Base-by-base conservation (phyloP, 1,140 invertebrate species). In the Theocolax elegans region DNA sequence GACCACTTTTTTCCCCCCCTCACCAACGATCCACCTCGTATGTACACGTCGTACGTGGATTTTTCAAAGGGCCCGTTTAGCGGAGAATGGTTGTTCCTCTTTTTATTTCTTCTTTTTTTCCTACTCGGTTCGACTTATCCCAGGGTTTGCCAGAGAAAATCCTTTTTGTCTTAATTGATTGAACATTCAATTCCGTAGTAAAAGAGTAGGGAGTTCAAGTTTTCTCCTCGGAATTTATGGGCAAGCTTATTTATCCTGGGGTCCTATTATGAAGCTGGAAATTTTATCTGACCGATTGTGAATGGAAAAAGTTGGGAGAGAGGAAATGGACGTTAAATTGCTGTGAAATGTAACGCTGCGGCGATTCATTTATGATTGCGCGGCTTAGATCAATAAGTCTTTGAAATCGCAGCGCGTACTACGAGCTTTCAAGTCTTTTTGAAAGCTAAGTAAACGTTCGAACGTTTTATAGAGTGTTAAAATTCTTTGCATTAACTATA, bases 141-240 rank as follows among this genome's bases (percentile, higher is more conserved):
- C n/a, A n/a, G n/a, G n/a, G n/a, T n/a, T n/a, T n/a, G n/a, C n/a
- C n/a, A n/a, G 53, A 31, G 35, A 17, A 21, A 53, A 68, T 53
- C 44, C 31, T 67, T 67, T 68, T 58, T 51, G 9, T 51, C 23
- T 51, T 60, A 60, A 68, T 68, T 68, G 48, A 60, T 68, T 48
- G 46, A 60, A 51, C 56, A 62, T 60, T 68, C 23, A 60, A 68
- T 68, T 60, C 42, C n/a, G n/a, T n/a, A n/a, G n/a, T n/a, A n/a
- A n/a, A n/a, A n/a, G n/a, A n/a, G n/a, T n/a, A 21, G n/a, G 23
- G 31, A 53, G 56, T 29, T 68, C n/a, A 31, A 68, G 58, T 53
- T 42, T 60, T n/a, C n/a, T 40, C 25, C n/a, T 49, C 19, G 10
- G 44, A 65, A 65, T 65, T 54, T 65, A 65, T 65, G 54, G 21